Evolutionary conservation across 2,888 invertebrate species (phyloP), one percentile per base, ranked within the genome.

Genomic region (Perdita meconis): DNA sequence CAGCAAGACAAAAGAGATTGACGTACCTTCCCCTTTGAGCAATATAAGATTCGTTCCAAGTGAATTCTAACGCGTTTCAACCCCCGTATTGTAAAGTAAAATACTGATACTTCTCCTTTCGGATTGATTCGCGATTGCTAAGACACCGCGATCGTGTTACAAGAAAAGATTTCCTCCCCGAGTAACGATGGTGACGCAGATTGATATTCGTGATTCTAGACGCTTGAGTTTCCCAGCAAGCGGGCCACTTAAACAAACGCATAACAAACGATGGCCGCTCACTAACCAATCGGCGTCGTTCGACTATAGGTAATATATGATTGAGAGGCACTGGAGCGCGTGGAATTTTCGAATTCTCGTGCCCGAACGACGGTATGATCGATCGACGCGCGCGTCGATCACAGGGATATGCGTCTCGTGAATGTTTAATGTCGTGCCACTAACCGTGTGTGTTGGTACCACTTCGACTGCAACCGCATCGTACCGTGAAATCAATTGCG

Each of bases 191-290:
- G 65, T 82, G 84, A 84, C 73, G 69, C 55, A 76, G 77, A 66
- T 42, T 85, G 78, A 86, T 88, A 61, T 89, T 90, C 78, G 83
- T 89, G 85, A 86, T 90, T 92, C 85, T 92, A 92, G 92, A 91
- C 92, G 92, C 88, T 92, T 92, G 92, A 92, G 91, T 91, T 92
- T 91, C 90, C 92, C 92, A 87, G 91, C 92, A 87, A 91, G 89
- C 90, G 90, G 91, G 83, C 83, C 89, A 86, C 87, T 90, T 87
- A 91, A 89, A 86, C 91, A 92, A 87, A 86, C 87, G 86, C 90
- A 90, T 92, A 91, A 90, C 88, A 92, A 92, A 88, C 91, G 91
- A 88, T 91, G 91, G 92, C 90, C 89, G 83, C 89, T 90, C 87
- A 89, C 90, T 90, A 91, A 92, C 88, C 91, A 91, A 89, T 91